These are phyloP conservation scores for Zaprionus lachaisei DNA, from an alignment of 1,140 invertebrate genomes.

Conservation along the genomic window DNA sequence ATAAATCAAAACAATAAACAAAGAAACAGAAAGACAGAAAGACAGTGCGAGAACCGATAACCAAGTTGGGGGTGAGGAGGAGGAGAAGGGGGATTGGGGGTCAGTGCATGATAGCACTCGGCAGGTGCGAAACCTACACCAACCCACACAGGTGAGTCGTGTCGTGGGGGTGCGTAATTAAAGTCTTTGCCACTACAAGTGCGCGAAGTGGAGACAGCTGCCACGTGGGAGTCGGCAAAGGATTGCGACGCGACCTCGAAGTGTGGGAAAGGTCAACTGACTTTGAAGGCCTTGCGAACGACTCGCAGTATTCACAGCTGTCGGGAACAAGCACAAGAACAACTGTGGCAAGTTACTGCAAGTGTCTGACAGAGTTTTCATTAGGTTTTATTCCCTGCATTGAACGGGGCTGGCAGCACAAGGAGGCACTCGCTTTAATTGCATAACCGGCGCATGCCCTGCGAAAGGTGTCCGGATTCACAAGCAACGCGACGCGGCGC, in stretches of 20 bases:
- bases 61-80: not conserved
- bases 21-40: not conserved
- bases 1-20: not conserved
- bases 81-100: not conserved
- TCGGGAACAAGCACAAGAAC: conserved; percentile 14
- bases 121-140: not conserved
- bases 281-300: conserved; percentile 26
- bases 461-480: conserved; percentile 15
- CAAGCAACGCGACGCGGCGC: not conserved
- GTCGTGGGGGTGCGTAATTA: conserved; percentile 3
- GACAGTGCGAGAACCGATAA: conserved; percentile 12
- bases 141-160: not conserved
- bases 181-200: not conserved
- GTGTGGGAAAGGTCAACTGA: conserved; percentile 64
- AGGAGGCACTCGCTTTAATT: conserved; percentile 19
- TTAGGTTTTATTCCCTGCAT: conserved; percentile 25
- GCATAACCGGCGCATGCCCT: conserved; percentile 23
- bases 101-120: conserved; percentile 28
- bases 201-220: not conserved
- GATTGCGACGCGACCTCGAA: conserved; percentile 41
- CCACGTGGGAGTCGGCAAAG: not conserved
- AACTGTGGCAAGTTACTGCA: conserved; percentile 10
- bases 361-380: conserved; percentile 33
- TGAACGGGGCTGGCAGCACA: conserved; percentile 8
- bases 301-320: conserved; percentile 42